Percentiles rank a stretch among this genome's conserved stretches.
Evolutionary conservation across 2,888 invertebrate genomes (phyloP).

Genomic region (Acronicta aceris): DNA sequence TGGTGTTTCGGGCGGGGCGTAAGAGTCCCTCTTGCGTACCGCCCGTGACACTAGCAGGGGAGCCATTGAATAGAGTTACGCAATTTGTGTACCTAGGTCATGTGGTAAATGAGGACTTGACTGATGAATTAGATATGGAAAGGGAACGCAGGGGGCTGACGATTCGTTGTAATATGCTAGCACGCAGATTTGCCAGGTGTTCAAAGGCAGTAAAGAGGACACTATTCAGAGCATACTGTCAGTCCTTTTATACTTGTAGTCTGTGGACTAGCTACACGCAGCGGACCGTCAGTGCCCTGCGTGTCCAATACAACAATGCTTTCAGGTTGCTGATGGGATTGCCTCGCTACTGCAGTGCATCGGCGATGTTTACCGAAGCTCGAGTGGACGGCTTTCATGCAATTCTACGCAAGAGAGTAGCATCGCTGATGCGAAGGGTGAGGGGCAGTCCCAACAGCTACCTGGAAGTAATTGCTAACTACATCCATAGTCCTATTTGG

Average conservation of each 20-base stretch:
- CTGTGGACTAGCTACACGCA: slow-evolving; percentile 6
- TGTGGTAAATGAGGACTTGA: neutral
- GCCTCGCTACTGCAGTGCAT: slow-evolving; percentile 2
- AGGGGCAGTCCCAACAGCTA: slow-evolving; percentile 3
- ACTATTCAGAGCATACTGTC: slow-evolving; percentile 13
- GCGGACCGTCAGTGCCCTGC: slow-evolving; percentile 1
- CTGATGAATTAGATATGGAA: slow-evolving; percentile 4
- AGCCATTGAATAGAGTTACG: slow-evolving; percentile 1
- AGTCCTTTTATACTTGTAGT: slow-evolving; percentile 10
- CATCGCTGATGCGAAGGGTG: slow-evolving; percentile 5
- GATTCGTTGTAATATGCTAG: slow-evolving; percentile 6
- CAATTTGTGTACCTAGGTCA: slow-evolving; percentile 7
- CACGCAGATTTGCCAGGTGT: slow-evolving; percentile 8
- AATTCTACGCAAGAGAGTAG: slow-evolving; percentile 6
- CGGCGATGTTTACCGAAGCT: neutral
- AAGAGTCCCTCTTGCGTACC: slow-evolving; percentile 7
- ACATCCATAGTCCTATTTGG: slow-evolving; percentile 5
- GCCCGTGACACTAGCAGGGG: slow-evolving; percentile 6
- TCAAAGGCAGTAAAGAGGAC: slow-evolving; percentile 4
- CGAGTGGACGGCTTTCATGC: slow-evolving; percentile 3
- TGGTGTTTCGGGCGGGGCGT: slow-evolving; percentile 8
- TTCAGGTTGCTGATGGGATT: slow-evolving; percentile 10
- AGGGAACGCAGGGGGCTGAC: slow-evolving; percentile 10
- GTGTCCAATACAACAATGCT: slow-evolving; percentile 12
- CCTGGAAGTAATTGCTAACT: slow-evolving; percentile 3